Percentiles rank a stretch among this genome's conserved stretches.
These are phyloP conservation scores for Tiliacea aurago DNA, from an alignment of 2,888 invertebrate species.

Conservation along the genomic window DNA sequence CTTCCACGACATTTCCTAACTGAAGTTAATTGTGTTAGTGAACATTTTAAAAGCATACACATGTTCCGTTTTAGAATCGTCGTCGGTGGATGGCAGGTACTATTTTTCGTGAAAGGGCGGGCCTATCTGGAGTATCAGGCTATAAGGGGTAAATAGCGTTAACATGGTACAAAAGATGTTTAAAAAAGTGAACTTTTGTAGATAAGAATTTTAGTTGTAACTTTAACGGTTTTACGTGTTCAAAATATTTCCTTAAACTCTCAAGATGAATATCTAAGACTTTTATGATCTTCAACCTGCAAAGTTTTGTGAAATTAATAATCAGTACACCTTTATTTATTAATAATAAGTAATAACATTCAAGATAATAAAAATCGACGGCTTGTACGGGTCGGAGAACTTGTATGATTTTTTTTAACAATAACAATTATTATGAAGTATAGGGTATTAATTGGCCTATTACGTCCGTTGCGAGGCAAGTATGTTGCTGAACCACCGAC, in stretches of 20 bases:
- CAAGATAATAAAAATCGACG: background rate
- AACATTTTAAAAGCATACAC: slow-evolving; percentile 12
- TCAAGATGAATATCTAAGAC: background rate
- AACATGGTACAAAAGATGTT: too few relatives aligned
- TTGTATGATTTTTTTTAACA: slow-evolving; percentile 34
- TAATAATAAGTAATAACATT: slow-evolving; percentile 7
- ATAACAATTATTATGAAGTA: slow-evolving; percentile 45
- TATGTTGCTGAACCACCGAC: slow-evolving; percentile 69
- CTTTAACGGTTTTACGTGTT: background rate
- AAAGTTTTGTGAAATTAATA: background rate
- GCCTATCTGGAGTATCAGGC: too few relatives aligned
- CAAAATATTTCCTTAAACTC: background rate
- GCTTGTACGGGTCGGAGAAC: slow-evolving; percentile 10
- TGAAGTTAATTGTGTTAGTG: slow-evolving; percentile 7
- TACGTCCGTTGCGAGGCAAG: slow-evolving; percentile 58
- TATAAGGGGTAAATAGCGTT: too few relatives aligned
- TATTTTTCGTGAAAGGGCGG: background rate
- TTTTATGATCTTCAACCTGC: background rate
- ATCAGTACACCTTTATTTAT: background rate
- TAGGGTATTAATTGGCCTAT: slow-evolving; percentile 54
- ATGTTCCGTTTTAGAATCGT: background rate
- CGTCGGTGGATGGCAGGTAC: too few relatives aligned
- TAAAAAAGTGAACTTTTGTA: too few relatives aligned
- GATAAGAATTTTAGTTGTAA: too few relatives aligned
- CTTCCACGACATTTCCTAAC: background rate